Evolutionary conservation across 2,797 vertebrate genomes (phyloP).

Genomic region (Siniperca undulata): DNA sequence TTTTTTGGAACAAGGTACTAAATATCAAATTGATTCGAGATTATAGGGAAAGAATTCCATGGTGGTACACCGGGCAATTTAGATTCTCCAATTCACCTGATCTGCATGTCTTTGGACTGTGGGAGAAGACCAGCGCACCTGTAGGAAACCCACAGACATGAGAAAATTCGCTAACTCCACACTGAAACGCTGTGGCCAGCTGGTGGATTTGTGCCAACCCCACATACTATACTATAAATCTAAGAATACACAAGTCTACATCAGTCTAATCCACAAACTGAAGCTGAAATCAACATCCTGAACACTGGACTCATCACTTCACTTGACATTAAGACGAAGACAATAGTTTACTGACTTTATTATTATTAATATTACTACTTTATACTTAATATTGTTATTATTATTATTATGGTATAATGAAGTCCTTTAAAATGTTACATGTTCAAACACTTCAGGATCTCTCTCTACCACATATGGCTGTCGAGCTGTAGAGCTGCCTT

Average conservation of each 20-base stretch:
- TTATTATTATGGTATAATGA: background rate
- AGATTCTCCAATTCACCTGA: constrained; percentile 28
- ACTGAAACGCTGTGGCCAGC: background rate
- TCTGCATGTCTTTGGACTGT: constrained; percentile 6
- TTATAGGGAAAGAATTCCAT: background rate
- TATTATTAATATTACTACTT: background rate
- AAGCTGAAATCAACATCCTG: background rate
- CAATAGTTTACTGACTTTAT: background rate
- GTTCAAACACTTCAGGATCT: background rate
- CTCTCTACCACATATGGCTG: background rate
- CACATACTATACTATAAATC: background rate
- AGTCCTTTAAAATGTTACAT: background rate
- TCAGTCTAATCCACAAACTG: background rate
- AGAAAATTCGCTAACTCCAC: constrained; percentile 5
- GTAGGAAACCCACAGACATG: constrained; percentile 16
- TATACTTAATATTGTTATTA: no score
- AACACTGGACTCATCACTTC: background rate
- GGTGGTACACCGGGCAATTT: background rate
- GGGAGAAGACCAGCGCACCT: background rate
- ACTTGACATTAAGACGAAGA: background rate
- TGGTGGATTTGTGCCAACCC: background rate
- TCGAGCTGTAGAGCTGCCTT: constrained; percentile 5
- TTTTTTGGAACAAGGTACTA: background rate
- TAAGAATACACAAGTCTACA: background rate
- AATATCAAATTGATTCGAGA: background rate